Conservation (phyloP, 1,140 invertebrate species). For the Papilio polyxenes region DNA sequence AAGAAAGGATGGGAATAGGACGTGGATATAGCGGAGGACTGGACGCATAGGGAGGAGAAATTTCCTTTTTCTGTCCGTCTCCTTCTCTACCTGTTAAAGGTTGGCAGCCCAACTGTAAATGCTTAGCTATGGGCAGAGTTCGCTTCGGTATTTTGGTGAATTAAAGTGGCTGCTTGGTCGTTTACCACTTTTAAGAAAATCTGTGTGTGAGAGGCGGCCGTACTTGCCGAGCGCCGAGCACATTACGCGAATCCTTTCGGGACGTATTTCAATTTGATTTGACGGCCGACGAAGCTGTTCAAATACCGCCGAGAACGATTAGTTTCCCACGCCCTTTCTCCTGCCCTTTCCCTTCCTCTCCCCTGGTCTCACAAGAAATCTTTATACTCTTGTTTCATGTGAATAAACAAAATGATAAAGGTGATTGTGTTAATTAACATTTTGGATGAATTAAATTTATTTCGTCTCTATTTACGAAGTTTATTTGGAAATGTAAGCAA, state of each 20-base stretch:
- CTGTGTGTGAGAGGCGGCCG: background rate
- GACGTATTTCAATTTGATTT: constrained; percentile 19
- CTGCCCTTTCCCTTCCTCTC: background rate
- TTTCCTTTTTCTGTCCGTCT: too few species aligned
- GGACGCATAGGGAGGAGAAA: too few species aligned
- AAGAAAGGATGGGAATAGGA: too few species aligned
- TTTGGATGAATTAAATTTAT: background rate
- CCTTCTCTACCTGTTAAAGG: too few species aligned
- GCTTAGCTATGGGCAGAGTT: too few species aligned
- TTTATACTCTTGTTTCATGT: background rate
- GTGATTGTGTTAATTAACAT: background rate
- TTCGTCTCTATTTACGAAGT: background rate
- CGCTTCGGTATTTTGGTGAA: too few species aligned
- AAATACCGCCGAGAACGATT: constrained; percentile 8
- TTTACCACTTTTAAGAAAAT: background rate
- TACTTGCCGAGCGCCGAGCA: background rate
- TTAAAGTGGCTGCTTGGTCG: too few species aligned
- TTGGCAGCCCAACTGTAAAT: too few species aligned
- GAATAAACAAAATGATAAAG: background rate
- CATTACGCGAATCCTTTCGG: constrained; percentile 8
- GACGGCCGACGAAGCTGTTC: constrained; percentile 14
- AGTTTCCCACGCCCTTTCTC: background rate
- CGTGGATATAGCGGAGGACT: too few species aligned
- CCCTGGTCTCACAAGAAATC: background rate
- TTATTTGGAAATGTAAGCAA: background rate